phyloP scores from a whole-genome alignment of 2,113 vertebrate genomes.

The Anoplopoma fimbria region DNA sequence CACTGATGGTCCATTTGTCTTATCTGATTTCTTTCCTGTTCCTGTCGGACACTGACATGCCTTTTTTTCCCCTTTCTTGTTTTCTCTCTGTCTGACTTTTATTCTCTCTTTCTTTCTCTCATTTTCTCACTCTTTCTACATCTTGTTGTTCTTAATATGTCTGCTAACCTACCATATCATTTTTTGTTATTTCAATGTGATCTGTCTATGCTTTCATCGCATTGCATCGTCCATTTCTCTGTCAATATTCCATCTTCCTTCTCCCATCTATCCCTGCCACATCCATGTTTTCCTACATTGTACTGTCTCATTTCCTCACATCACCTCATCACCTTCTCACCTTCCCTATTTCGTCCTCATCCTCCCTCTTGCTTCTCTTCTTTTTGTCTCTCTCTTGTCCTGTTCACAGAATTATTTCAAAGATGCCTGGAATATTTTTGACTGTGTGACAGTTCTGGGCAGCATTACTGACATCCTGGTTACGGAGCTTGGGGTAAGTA shows the following conservation, averaged over 20 bases:
- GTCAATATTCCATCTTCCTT: constrained; percentile 2
- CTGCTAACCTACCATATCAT: background rate
- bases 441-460: constrained; percentile 97
- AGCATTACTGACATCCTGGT: constrained; percentile 98
- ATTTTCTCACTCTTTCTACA: background rate
- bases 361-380: background rate
- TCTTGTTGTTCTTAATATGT: background rate
- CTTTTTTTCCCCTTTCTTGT: constrained; percentile 27
- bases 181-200: constrained; percentile 22
- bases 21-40: constrained; percentile 59
- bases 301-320: background rate
- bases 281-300: constrained; percentile 11
- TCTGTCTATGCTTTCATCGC: background rate
- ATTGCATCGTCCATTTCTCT: constrained; percentile 7
- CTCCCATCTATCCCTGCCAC: background rate
- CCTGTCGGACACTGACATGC: constrained; percentile 48
- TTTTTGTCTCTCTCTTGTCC: constrained; percentile 23
- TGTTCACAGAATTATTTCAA: constrained; percentile 94
- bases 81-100: constrained; percentile 18
- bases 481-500: constrained; percentile 95
- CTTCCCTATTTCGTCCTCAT: background rate
- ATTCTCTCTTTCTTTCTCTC: constrained; percentile 1
- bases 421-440: constrained; percentile 97
- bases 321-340: background rate
- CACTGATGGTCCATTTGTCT: constrained; percentile 66